Base-by-base conservation (phyloP, 1,140 invertebrate species). In the Thalassaphorura encarpata region DNA sequence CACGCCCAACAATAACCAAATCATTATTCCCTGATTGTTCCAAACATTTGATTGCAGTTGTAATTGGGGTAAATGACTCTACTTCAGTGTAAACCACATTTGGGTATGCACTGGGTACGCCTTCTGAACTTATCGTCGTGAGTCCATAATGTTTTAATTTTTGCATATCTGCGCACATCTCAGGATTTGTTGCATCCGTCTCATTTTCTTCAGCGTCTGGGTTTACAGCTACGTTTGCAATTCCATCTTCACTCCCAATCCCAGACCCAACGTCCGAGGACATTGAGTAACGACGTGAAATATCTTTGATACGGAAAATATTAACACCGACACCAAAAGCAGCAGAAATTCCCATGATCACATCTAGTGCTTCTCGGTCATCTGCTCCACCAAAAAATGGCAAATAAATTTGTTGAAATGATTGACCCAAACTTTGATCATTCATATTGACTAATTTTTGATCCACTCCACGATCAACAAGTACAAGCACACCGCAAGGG, bases 341-440 rank as follows among this genome's bases (percentile, higher is more conserved):
- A 2, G 33, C 49, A 0, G 33, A 19, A 8, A 61, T 41, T 2
- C 51, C 54, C 11, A 57, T 40, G 5, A 31, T 31, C 27, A 61
- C 50, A 16, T 54, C 23, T 45, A 61, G 26, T 1, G 54, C 54
- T 24, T 52, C 50, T 1, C 59, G 26, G 47, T 61, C 59, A 43
- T 56, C 54, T 13, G 23, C 0, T 18, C 59, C 59, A 3, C 59
- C 59, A 39, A 61, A 61, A 33, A 53, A 61, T 42, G 59, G 59
- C 2, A 61, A 16, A 47, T 36, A 57, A 43, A 61, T 57, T 16
- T 36, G 31, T 28, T 61, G 47, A 27, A 52, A 58, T 21, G 18
- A 13, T 11, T 31, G 40, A 19, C 36, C 39, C 16, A 54, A 23
- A 8, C 51, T 18, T 27, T 52, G 33, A 11, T n/a, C 3, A 0